Conservation (phyloP, 2,797 vertebrate genomes). For the Clarias pachynema region DNA sequence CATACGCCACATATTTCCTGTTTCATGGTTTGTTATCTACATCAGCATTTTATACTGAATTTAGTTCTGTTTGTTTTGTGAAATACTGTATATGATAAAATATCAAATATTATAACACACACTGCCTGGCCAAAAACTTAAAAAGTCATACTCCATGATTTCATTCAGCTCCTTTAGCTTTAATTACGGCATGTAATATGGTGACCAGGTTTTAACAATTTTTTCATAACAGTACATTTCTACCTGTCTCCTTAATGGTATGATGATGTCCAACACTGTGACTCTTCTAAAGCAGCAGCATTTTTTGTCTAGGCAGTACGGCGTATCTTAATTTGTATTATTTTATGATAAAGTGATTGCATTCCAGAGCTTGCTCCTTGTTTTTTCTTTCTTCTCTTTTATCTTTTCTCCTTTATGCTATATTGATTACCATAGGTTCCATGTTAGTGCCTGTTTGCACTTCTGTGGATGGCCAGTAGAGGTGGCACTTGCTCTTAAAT, state of each 20-base stretch:
- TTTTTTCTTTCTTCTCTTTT: not conserved
- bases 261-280: too few relatives aligned
- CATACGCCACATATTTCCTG: not conserved
- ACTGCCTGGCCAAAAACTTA: too few relatives aligned
- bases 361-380: not conserved
- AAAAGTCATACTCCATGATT: too few relatives aligned
- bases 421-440: not conserved
- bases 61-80: not conserved
- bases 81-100: not conserved
- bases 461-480: conserved; percentile 41
- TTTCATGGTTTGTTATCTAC: not conserved
- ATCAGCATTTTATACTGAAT: not conserved
- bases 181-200: too few relatives aligned
- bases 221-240: too few relatives aligned
- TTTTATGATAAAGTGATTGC: not conserved
- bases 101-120: not conserved
- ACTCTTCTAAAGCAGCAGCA: too few relatives aligned
- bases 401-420: not conserved
- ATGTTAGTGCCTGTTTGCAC: not conserved
- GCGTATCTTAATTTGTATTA: not conserved
- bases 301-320: too few relatives aligned
- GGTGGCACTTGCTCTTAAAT: conserved; percentile 41
- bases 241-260: too few relatives aligned
- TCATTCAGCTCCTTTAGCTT: too few relatives aligned
- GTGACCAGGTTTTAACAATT: too few relatives aligned